Evolutionary conservation across 2,888 invertebrate species (phyloP).

Genomic region (Margaritifera margaritifera): DNA sequence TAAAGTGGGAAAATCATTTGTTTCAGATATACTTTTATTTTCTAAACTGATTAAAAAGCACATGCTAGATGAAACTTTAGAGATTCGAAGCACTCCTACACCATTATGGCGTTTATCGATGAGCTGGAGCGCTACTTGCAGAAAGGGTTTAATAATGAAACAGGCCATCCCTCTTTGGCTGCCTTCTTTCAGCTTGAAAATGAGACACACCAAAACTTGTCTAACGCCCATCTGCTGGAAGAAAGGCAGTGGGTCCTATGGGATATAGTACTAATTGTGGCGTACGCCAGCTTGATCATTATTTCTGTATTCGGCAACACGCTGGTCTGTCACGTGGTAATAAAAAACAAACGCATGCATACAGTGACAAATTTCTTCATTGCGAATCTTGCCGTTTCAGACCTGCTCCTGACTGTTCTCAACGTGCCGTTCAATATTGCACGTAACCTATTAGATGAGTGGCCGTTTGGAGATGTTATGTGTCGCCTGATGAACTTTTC

Average conservation of each 20-base stretch:
- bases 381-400: constrained; percentile 65
- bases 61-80: too few relatives aligned
- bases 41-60: too few relatives aligned
- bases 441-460: constrained; percentile 70
- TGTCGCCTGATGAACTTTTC: constrained; percentile 73
- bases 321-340: constrained; percentile 65
- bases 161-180: constrained; percentile 14
- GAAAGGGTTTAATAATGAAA: constrained; percentile 15
- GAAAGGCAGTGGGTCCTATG: constrained; percentile 19
- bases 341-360: constrained; percentile 62
- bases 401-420: constrained; percentile 65
- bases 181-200: constrained; percentile 21
- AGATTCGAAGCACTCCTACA: too few relatives aligned
- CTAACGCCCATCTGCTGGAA: constrained; percentile 11
- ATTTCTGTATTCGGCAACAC: constrained; percentile 64
- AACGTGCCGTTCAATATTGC: constrained; percentile 74
- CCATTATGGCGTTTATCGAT: constrained; percentile 25
- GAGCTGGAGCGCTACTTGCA: constrained; percentile 23
- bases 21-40: too few relatives aligned
- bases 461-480: constrained; percentile 73
- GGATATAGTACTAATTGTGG: constrained; percentile 40
- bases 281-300: constrained; percentile 52
- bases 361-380: constrained; percentile 69
- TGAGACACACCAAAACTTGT: constrained; percentile 10
- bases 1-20: too few relatives aligned